Evolutionary conservation across 2,113 vertebrate genomes (phyloP).

Genomic region (Takifugu flavidus): DNA sequence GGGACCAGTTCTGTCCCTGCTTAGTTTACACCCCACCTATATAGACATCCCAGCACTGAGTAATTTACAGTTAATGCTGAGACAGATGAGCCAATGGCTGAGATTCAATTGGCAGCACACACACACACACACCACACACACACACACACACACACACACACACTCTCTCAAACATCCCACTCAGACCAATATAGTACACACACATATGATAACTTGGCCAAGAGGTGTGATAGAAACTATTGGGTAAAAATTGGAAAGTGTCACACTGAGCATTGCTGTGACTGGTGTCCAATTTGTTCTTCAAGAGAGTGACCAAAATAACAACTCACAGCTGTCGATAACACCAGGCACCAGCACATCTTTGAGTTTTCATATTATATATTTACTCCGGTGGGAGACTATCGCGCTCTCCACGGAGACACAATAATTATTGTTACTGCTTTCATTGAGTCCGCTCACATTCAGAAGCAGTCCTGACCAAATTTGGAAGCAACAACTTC

Average conservation of each 20-base stretch:
- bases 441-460: constrained; percentile 19
- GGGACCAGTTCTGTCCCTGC: constrained; percentile 53
- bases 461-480: constrained; percentile 17
- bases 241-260: constrained; percentile 67
- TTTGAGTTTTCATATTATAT: constrained; percentile 29
- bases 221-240: constrained; percentile 70
- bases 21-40: constrained; percentile 65
- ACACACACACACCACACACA: constrained; percentile 36
- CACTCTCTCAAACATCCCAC: constrained; percentile 19
- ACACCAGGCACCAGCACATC: constrained; percentile 36
- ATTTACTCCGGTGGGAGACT: constrained; percentile 30
- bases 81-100: constrained; percentile 64
- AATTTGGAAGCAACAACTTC: not conserved
- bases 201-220: constrained; percentile 50
- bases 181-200: constrained; percentile 19
- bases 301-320: constrained; percentile 58
- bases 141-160: constrained; percentile 10
- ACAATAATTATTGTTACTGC: constrained; percentile 7
- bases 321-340: constrained; percentile 52
- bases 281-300: constrained; percentile 65
- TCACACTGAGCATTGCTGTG: constrained; percentile 69
- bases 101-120: constrained; percentile 39
- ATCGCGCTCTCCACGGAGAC: constrained; percentile 16
- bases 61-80: constrained; percentile 70
- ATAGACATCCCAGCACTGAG: constrained; percentile 46